These are phyloP conservation scores for Macquaria ambigua DNA, from an alignment of 2,113 vertebrate genomes.

Conservation along the genomic window DNA sequence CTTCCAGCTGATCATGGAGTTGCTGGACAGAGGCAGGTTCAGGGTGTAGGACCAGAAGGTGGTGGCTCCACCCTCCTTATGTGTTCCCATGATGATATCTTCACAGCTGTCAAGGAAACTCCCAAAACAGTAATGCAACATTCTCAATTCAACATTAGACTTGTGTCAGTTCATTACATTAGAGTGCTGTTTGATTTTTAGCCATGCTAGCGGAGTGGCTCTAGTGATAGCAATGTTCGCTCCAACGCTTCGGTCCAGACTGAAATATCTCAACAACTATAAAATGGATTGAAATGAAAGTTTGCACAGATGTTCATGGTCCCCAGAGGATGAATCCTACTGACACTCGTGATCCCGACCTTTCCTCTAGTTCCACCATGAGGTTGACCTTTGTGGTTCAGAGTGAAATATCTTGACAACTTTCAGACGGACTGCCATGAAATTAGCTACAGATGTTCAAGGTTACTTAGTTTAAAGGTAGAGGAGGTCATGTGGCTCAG, in stretches of 20 bases:
- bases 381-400: no score
- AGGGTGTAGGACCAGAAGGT: slow-evolving; percentile 93
- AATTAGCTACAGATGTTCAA: no score
- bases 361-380: background rate
- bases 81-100: slow-evolving; percentile 91
- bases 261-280: no score
- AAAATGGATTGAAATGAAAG: background rate
- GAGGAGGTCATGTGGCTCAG: no score
- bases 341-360: no score
- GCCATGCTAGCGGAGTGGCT: no score
- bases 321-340: background rate
- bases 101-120: slow-evolving; percentile 82
- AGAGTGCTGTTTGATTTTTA: no score
- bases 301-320: background rate
- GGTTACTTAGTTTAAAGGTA: no score
- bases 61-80: slow-evolving; percentile 93
- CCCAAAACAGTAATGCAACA: background rate
- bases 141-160: background rate
- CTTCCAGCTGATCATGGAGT: slow-evolving; percentile 95
- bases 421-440: no score
- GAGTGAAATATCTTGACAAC: no score
- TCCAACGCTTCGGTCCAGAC: no score
- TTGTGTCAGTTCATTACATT: background rate
- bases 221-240: no score
- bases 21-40: slow-evolving; percentile 93